Evolutionary conservation across 2,888 invertebrate species (phyloP).

Genomic region (Pheosia tremula): DNA sequence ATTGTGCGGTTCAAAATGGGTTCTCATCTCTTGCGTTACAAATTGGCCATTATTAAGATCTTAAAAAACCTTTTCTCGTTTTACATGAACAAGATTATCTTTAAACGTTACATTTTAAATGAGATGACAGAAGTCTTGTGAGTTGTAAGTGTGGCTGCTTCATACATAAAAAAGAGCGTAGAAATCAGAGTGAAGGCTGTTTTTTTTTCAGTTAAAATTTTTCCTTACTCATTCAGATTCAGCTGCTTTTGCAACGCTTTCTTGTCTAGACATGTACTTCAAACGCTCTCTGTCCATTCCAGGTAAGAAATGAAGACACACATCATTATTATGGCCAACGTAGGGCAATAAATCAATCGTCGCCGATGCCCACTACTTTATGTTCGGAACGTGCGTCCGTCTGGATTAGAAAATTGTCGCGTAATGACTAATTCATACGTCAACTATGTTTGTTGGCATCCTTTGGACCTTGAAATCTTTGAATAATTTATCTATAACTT

Average conservation of each 20-base stretch:
- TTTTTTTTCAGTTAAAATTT: neutral
- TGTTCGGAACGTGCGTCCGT: constrained; percentile 59
- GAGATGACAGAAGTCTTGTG: neutral
- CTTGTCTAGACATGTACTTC: constrained; percentile 1
- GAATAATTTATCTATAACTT: neutral
- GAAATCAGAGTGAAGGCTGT: neutral
- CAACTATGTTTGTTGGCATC: constrained; percentile 14
- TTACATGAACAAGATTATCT: neutral
- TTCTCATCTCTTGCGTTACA: constrained; percentile 33
- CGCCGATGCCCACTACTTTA: constrained; percentile 63
- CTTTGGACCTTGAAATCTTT: neutral
- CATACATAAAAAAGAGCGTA: no score
- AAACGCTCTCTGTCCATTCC: constrained; percentile 16
- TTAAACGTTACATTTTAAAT: neutral
- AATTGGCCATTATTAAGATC: constrained; percentile 29
- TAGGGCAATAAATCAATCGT: constrained; percentile 71
- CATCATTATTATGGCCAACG: constrained; percentile 70
- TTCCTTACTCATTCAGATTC: no score
- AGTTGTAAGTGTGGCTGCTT: no score
- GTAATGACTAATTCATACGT: constrained; percentile 36
- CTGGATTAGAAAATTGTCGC: constrained; percentile 43
- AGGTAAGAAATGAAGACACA: constrained; percentile 49
- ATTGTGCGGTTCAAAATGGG: constrained; percentile 29
- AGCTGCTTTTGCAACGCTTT: constrained; percentile 4
- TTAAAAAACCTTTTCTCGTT: constrained; percentile 13